These are phyloP conservation scores for Palythoa caribaeorum DNA, from an alignment of 92 coral and sea anemone species.

Conservation along the genomic window DNA sequence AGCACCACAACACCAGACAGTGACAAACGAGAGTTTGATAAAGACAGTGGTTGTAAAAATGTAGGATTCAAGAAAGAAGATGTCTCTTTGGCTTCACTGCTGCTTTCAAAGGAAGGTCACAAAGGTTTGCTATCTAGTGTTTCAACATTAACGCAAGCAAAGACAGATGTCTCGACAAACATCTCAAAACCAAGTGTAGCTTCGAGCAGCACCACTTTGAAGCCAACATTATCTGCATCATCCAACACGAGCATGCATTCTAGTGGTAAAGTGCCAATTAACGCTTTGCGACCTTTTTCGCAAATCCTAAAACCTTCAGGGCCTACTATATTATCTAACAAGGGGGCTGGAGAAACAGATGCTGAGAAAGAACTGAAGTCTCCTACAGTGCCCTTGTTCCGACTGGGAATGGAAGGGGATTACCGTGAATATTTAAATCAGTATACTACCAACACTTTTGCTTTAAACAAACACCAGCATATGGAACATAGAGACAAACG, in stretches of 20 bases:
- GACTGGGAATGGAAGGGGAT: slow-evolving; percentile 91
- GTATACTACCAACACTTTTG: slow-evolving; percentile 81
- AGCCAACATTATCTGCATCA: no score
- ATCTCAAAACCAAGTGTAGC: no score
- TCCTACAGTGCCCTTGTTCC: slow-evolving; percentile 68
- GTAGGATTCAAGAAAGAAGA: no score
- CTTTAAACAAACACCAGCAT: slow-evolving; percentile 92
- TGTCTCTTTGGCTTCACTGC: no score
- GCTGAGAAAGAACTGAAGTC: slow-evolving; percentile 14
- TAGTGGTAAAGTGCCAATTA: slow-evolving; percentile 2
- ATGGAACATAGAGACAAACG: slow-evolving; percentile 91
- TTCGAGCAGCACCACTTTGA: no score
- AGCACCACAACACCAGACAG: no score
- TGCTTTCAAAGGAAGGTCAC: no score
- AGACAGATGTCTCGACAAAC: no score
- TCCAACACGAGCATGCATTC: not conserved
- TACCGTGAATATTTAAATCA: slow-evolving; percentile 85
- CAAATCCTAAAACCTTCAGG: slow-evolving; percentile 12
- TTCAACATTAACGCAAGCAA: no score
- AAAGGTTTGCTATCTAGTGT: no score
- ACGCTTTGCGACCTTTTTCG: not conserved
- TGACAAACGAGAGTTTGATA: no score
- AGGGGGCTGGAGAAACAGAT: not conserved
- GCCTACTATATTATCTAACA: slow-evolving; percentile 1
- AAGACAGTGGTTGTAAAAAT: no score